Evolutionary conservation across 2,888 invertebrate genomes (phyloP), one percentile per base, ranked within the genome.

Genomic region (Nomada flava): DNA sequence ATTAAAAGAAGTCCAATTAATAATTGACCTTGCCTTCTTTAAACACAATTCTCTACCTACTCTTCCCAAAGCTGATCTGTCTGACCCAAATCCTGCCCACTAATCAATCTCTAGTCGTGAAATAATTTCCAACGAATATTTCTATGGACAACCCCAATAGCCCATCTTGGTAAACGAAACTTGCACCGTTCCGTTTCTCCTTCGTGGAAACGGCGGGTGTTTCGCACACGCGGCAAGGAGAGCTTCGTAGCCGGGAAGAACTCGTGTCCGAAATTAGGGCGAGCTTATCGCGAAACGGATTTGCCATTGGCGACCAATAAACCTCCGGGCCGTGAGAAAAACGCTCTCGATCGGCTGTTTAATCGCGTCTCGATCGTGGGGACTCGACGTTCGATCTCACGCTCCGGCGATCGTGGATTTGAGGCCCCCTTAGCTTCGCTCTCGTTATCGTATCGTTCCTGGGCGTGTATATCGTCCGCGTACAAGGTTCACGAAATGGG

Each of bases 341-440:
- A 88, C 76, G 67, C 50, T 79, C 62, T 74, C 79, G 80, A 67
- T 72, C 75, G 82, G 67, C 62, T 57, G 72, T 57, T 84, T 86
- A 86, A 88, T 88, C 88, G 79, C 70, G 76, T 52, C 59, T 42
- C 74, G 86, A 87, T 87, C 88, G 83, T 70, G 74, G 87, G 69
- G 81, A 81, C 80, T 78, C 79, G 79, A 87, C 83, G 88, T 80
- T 88, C 79, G 87, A 87, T 87, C 88, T 85, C 86, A 88, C 83
- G 86, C 88, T 81, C 87, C 86, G 79, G 64, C 79, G 88, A 81
- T 85, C 79, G 75, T 59, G 76, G 88, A 85, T 83, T 85, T 85
- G 76, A 79, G 62, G 73, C 77, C 72, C 79, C 64, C 70, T 82
- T 80, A 82, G 74, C 70, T 70, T 69, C 74, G 71, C 71, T 63